phyloP scores from a whole-genome alignment of 2,888 invertebrate species.

The Chironomus riparius region DNA sequence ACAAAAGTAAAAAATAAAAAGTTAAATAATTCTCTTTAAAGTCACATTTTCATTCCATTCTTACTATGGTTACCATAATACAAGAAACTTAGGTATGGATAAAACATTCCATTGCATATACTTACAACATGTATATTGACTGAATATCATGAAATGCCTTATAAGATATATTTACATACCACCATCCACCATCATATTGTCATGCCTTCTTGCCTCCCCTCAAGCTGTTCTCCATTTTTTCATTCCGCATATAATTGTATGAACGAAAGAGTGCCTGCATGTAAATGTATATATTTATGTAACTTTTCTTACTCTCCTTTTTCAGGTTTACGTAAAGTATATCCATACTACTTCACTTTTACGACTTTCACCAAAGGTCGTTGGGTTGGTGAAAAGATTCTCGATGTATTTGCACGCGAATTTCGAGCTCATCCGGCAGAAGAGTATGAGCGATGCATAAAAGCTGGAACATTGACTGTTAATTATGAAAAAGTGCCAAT shows the following conservation, averaged over 20 bases:
- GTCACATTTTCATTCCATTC: not conserved
- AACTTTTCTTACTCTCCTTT: conserved; percentile 29
- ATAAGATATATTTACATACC: not conserved
- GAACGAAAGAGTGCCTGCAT: not conserved
- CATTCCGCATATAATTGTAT: not conserved
- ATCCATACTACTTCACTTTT: conserved; percentile 95
- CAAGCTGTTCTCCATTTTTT: not conserved
- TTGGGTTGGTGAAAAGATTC: conserved; percentile 89
- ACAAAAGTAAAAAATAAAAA: no score
- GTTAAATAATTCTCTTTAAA: not conserved
- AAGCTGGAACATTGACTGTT: conserved; percentile 83
- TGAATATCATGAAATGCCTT: not conserved
- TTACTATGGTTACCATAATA: not conserved
- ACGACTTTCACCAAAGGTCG: conserved; percentile 93
- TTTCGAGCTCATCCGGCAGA: conserved; percentile 91
- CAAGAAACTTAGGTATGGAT: not conserved
- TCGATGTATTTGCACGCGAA: conserved; percentile 87
- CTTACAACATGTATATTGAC: not conserved
- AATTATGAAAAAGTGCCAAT: conserved; percentile 87
- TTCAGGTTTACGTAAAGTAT: conserved; percentile 87
- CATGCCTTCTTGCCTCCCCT: conserved; percentile 2
- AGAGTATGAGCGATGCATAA: conserved; percentile 84
- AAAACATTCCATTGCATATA: conserved; percentile 14
- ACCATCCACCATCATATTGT: not conserved
- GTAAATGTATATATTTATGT: no score